Percentiles rank a stretch among this genome's conserved stretches.
Evolutionary conservation across 2,888 invertebrate genomes (phyloP).

Genomic region (Eugnorisma glareosa): DNA sequence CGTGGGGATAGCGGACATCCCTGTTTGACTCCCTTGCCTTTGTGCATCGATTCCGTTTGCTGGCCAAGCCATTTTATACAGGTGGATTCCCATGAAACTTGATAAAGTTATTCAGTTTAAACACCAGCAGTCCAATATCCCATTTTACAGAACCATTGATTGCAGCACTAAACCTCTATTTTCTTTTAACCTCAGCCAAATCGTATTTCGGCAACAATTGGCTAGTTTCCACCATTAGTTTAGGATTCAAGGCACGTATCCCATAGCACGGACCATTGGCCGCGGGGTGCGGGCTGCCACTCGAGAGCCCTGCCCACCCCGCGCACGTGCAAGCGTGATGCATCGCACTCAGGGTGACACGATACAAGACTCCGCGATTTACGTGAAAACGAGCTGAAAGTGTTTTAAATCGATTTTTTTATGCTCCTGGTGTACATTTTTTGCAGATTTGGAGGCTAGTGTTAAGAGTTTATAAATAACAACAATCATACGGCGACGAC

Average conservation of each 20-base stretch:
- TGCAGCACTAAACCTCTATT: neutral
- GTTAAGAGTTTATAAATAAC: neutral
- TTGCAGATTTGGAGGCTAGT: neutral
- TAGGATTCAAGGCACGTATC: conserved; percentile 74
- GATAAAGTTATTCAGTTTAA: neutral
- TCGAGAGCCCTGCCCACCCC: conserved; percentile 39
- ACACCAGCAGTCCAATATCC: neutral
- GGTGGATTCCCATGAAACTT: neutral
- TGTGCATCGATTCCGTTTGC: no score
- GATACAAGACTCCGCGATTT: conserved; percentile 22
- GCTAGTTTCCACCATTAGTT: conserved; percentile 31
- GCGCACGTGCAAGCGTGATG: conserved; percentile 45
- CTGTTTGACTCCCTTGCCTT: no score
- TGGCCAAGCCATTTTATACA: no score
- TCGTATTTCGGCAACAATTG: conserved; percentile 31
- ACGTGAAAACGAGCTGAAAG: conserved; percentile 28
- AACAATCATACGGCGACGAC: neutral
- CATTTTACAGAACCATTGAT: neutral
- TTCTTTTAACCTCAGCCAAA: conserved; percentile 1
- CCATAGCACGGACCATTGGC: conserved; percentile 79
- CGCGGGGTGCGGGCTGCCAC: conserved; percentile 62
- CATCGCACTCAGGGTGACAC: conserved; percentile 48
- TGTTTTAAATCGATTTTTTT: conserved; percentile 23
- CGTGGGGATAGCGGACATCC: no score
- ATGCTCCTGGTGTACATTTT: neutral